Conservation (phyloP, 2,797 vertebrate genomes). For the Eulemur coronatus region DNA sequence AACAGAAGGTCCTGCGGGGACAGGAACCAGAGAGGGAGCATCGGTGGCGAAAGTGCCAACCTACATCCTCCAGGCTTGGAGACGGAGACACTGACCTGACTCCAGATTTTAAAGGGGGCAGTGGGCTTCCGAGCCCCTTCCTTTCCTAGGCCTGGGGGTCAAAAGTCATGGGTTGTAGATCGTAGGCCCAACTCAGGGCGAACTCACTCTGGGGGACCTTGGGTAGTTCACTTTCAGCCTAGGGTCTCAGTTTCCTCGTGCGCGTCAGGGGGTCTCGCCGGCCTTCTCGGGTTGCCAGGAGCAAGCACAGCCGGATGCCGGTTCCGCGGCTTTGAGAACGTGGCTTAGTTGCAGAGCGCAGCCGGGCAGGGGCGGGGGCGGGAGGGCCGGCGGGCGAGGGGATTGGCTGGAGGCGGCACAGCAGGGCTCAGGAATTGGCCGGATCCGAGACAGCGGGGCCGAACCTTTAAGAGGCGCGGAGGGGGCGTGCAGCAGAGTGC, state of each 20-base stretch:
- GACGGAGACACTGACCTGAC: background rate
- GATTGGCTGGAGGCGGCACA: conserved; percentile 49
- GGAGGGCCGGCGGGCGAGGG: background rate
- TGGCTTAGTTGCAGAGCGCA: background rate
- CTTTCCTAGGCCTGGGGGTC: background rate
- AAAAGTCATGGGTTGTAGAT: background rate
- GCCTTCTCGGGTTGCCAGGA: background rate
- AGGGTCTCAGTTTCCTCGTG: conserved; percentile 33
- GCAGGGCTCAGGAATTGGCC: conserved; percentile 11
- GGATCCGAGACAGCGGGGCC: background rate
- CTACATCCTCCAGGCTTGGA: background rate
- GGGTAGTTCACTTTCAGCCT: background rate
- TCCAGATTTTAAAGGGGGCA: conserved; percentile 4
- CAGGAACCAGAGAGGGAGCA: background rate
- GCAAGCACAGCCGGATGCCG: background rate
- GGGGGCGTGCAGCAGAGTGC: conserved; percentile 35
- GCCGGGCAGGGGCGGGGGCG: background rate
- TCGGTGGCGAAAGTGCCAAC: background rate
- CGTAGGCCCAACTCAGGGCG: background rate
- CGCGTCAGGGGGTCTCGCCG: background rate
- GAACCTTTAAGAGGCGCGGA: conserved; percentile 64
- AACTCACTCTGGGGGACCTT: conserved; percentile 39
- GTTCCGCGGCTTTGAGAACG: conserved; percentile 31
- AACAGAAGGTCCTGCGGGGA: background rate
- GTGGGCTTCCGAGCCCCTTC: background rate